phyloP scores from a whole-genome alignment of 1,140 invertebrate species.

The Drosophila pandora region DNA sequence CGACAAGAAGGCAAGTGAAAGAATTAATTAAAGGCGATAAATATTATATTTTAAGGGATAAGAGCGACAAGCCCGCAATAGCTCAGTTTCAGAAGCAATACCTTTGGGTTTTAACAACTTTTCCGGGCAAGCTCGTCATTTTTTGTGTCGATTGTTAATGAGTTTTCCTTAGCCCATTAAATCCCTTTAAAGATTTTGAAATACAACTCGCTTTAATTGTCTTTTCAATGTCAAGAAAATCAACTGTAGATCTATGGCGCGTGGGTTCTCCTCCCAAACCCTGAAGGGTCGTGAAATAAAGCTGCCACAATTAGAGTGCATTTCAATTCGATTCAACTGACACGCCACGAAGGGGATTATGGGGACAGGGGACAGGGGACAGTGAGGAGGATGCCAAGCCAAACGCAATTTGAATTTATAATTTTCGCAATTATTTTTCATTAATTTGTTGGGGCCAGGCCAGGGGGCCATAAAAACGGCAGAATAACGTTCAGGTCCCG shows the following conservation, averaged over 20 bases:
- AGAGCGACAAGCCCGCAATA: neutral
- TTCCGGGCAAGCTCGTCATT: no score
- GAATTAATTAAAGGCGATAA: no score
- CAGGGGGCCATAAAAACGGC: constrained; percentile 52
- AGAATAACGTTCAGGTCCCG: constrained; percentile 23
- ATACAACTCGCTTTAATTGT: constrained; percentile 19
- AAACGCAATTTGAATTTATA: constrained; percentile 80
- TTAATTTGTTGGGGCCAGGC: constrained; percentile 53
- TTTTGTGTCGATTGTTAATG: neutral
- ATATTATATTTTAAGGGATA: no score
- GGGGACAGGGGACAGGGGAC: neutral
- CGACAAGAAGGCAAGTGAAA: constrained; percentile 51
- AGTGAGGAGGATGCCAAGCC: neutral
- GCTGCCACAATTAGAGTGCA: constrained; percentile 53
- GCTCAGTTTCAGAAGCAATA: constrained; percentile 6
- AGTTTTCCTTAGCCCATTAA: neutral
- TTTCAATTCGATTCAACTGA: constrained; percentile 40
- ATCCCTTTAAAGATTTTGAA: constrained; percentile 22
- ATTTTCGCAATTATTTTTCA: constrained; percentile 80
- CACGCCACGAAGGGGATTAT: constrained; percentile 43
- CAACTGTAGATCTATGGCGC: constrained; percentile 11
- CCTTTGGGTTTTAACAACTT: neutral
- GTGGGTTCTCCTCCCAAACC: constrained; percentile 19
- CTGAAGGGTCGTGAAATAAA: constrained; percentile 29
- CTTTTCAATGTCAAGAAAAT: constrained; percentile 69